Evolutionary conservation across 2,113 vertebrate species (phyloP).

Genomic region (Nycticryphes semicollaris): DNA sequence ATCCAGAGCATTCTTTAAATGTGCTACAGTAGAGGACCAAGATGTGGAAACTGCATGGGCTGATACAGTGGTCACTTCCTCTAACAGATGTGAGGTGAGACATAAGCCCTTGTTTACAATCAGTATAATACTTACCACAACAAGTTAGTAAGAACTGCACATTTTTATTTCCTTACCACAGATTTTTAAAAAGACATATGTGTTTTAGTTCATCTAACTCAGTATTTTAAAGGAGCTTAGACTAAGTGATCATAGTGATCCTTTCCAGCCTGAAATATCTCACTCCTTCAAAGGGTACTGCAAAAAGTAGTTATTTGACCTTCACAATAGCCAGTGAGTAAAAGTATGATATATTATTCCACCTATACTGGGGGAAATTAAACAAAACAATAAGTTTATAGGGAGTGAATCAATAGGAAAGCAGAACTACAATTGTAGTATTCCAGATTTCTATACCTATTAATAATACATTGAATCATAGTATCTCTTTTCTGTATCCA

Average conservation of each 20-base stretch:
- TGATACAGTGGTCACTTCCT: not conserved
- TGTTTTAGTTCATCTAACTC: not conserved
- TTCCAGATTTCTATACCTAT: not conserved
- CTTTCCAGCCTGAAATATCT: not conserved
- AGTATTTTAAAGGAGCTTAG: not conserved
- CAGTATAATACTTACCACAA: not conserved
- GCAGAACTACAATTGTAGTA: not conserved
- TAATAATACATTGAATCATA: not conserved
- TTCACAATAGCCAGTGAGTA: not conserved
- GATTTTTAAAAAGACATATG: not conserved
- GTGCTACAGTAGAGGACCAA: not conserved
- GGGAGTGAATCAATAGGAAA: not conserved
- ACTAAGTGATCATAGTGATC: not conserved
- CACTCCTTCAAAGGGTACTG: not conserved
- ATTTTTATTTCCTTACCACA: not conserved
- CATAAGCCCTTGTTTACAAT: not conserved
- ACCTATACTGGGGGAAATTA: not conserved
- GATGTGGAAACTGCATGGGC: not conserved
- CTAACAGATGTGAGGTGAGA: not conserved
- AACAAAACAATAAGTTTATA: not conserved
- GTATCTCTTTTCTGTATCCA: not conserved
- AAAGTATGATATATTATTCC: not conserved
- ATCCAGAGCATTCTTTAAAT: not conserved
- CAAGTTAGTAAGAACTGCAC: not conserved
- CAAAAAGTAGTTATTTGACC: not conserved